Percentiles rank a stretch among this genome's conserved stretches.
Evolutionary conservation across 2,888 invertebrate genomes (phyloP).

Genomic region (Cataglyphis albicans): DNA sequence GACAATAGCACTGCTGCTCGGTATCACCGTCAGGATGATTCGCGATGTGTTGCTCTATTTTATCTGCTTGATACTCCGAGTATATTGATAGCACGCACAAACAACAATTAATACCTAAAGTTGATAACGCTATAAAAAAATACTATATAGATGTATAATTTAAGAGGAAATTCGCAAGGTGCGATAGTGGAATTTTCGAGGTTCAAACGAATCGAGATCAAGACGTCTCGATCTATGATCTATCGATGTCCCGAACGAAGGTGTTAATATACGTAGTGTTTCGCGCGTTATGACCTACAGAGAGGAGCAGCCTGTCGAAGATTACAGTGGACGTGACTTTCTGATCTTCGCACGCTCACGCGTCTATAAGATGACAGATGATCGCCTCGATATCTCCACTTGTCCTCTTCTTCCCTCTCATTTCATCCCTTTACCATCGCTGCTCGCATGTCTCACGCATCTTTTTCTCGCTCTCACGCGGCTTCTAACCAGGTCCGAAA

Average conservation of each 20-base stretch:
- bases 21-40: not conserved
- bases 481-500: constrained; percentile 54
- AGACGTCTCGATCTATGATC: constrained; percentile 2
- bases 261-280: constrained; percentile 60
- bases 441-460: constrained; percentile 16
- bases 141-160: not conserved
- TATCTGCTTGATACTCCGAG: not conserved
- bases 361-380: constrained; percentile 16
- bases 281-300: constrained; percentile 68
- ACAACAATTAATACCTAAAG: not conserved
- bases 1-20: not conserved
- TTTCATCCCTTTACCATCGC: constrained; percentile 13
- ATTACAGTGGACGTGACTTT: constrained; percentile 79
- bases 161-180: not conserved
- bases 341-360: constrained; percentile 59
- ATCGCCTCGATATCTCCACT: constrained; percentile 50
- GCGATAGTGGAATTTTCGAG: not conserved
- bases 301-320: constrained; percentile 65
- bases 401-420: constrained; percentile 17
- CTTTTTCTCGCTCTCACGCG: constrained; percentile 60
- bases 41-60: not conserved
- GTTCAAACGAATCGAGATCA: not conserved
- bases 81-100: not conserved
- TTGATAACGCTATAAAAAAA: not conserved
- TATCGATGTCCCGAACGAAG: constrained; percentile 49